Base-by-base conservation (phyloP, 2,888 invertebrate genomes). In the Drosophila neutralis region DNA sequence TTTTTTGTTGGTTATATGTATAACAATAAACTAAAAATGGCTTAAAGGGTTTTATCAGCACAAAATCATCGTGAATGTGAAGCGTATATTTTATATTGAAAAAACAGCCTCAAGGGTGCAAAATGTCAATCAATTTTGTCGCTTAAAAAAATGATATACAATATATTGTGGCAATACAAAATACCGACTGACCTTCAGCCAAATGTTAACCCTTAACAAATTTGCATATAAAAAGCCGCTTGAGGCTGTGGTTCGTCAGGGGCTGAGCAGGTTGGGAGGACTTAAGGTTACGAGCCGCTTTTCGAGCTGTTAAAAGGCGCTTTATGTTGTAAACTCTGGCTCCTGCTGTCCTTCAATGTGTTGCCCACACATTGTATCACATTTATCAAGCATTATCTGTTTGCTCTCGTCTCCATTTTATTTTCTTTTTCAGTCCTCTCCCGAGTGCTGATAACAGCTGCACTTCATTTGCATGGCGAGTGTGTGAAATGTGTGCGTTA, bases 81-180 rank as follows among this genome's bases (percentile, higher is more conserved):
- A 29, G 64, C 63, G 58, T 53, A 33, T 49, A 70, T 67, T 61
- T 59, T 63, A 78, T 76, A 85, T 87, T 87, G 87, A 83, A 84
- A 73, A 73, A 57, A 80, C 80, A 62, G 76, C 87, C 84, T 84
- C 60, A 77, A 78, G 87, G 87, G 84, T 76, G 87, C 80, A 87
- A 87, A 85, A 82, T 85, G 85, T 85, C 85, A 85, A 85, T 85
- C 85, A 85, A 87, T 85, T 85, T 84, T 80, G 85, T 87, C 85
- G 85, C 87, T 87, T 77, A 79, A 75, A 73, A 83, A 81, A 83
- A 82, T 83, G 80, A 84, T 86, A 85, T 74, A 86, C 73, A 80
- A 83, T 80, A 78, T 76, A 82, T 70, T 74, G 77, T 75, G 70
- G 76, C 75, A 76, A 71, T 75, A 83, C 82, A 82, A 82, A 83